These are phyloP conservation scores for Cryptotis parvus DNA, from an alignment of 2,113 vertebrate genomes.

Conservation along the genomic window DNA sequence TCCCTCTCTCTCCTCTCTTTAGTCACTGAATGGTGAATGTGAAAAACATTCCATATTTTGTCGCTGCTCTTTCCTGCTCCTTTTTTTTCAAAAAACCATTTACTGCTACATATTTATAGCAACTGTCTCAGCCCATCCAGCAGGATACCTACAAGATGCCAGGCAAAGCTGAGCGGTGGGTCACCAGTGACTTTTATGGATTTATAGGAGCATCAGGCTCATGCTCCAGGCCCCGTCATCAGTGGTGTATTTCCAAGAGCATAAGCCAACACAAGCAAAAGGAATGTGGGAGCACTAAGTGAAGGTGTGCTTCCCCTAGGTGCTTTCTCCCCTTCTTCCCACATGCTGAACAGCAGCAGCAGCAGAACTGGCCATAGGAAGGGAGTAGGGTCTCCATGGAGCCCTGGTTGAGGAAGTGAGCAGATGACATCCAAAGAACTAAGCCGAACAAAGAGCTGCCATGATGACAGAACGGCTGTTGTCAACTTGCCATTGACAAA, in stretches of 20 bases:
- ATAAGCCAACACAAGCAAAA: not conserved
- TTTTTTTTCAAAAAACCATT: slow-evolving; percentile 8
- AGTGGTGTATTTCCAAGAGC: not conserved
- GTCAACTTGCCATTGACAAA: not conserved
- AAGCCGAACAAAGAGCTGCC: not conserved
- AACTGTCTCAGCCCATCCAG: not conserved
- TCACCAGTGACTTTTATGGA: not conserved
- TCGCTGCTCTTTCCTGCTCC: not conserved
- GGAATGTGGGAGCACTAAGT: not conserved
- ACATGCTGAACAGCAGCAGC: not conserved
- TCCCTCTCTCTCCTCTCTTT: not conserved
- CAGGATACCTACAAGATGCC: too few relatives aligned
- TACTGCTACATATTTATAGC: not conserved
- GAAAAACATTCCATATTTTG: slow-evolving; percentile 15
- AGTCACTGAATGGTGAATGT: not conserved
- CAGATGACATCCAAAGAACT: not conserved
- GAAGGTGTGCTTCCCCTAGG: too few relatives aligned
- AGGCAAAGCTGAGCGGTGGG: not conserved
- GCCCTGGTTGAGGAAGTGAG: not conserved
- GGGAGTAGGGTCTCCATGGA: accelerated
- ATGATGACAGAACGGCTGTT: not conserved
- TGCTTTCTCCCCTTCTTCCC: not conserved
- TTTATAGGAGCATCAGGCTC: not conserved
- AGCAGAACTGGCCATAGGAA: not conserved
- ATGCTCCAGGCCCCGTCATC: slow-evolving; percentile 3